Percentiles rank a stretch among this genome's conserved stretches.
Evolutionary conservation across 1,140 invertebrate genomes (phyloP).

Genomic region (Drosophila saltans): DNA sequence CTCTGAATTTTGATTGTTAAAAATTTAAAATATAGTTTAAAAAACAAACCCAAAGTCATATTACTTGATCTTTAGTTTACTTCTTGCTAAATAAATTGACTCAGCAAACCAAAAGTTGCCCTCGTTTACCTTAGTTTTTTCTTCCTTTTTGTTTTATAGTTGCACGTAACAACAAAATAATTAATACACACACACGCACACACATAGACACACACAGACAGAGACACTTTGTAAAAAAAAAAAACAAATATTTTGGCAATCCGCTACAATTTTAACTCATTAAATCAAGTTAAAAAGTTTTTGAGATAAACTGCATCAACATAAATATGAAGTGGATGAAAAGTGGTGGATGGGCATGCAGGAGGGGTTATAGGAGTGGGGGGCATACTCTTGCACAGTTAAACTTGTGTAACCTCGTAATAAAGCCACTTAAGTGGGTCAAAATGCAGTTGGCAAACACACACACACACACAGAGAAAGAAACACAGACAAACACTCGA

Average conservation of each 20-base stretch:
- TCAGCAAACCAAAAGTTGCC: too few relatives aligned
- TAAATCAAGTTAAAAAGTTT: constrained; percentile 81
- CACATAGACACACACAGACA: constrained; percentile 59
- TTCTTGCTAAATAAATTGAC: too few relatives aligned
- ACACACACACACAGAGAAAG: constrained; percentile 31
- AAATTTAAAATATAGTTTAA: too few relatives aligned
- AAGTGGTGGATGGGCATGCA: constrained; percentile 1
- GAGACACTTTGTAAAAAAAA: not conserved
- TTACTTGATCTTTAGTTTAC: too few relatives aligned
- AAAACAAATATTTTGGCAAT: constrained; percentile 43
- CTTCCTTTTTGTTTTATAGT: not conserved
- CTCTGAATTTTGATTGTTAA: too few relatives aligned
- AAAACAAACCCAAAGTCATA: too few relatives aligned
- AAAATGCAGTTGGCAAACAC: constrained; percentile 62
- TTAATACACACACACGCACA: constrained; percentile 72
- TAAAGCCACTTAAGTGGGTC: constrained; percentile 82
- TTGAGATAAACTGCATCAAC: constrained; percentile 36
- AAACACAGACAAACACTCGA: constrained; percentile 42
- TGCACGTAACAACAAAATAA: constrained; percentile 54
- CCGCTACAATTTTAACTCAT: constrained; percentile 76
- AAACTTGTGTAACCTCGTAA: constrained; percentile 80
- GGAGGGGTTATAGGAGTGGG: not conserved
- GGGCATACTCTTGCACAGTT: constrained; percentile 17
- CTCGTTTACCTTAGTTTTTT: not conserved
- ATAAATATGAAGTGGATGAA: constrained; percentile 37